phyloP scores from a whole-genome alignment of 2,888 invertebrate species.

The Chesias legatella region DNA sequence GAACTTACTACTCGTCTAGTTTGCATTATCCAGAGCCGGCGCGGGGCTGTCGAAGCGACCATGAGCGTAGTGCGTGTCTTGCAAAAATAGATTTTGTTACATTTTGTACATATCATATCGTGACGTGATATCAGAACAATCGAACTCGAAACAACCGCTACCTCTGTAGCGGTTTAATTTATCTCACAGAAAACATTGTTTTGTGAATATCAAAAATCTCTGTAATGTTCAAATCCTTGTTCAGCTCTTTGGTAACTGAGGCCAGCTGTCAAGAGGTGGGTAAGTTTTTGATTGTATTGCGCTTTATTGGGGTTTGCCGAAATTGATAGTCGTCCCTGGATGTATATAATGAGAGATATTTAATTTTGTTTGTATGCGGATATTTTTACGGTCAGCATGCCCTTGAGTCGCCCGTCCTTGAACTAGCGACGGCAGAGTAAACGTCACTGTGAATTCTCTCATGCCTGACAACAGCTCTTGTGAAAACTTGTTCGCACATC shows the following conservation, averaged over 20 bases:
- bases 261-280: conserved; percentile 89
- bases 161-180: conserved; percentile 52
- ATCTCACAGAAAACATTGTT: conserved; percentile 42
- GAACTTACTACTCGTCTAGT: conserved; percentile 32
- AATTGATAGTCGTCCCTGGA: not conserved
- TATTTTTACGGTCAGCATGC: conserved; percentile 35
- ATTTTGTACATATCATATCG: conserved; percentile 59
- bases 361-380: conserved; percentile 18
- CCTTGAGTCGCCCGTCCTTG: conserved; percentile 72
- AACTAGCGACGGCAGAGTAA: conserved; percentile 39
- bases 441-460: conserved; percentile 41
- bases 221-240: conserved; percentile 84
- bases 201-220: conserved; percentile 54
- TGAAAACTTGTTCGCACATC: conserved; percentile 1
- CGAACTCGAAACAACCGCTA: conserved; percentile 52
- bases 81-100: conserved; percentile 73
- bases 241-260: conserved; percentile 81
- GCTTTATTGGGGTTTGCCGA: conserved; percentile 7
- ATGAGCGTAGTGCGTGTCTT: conserved; percentile 68
- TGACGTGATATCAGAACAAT: conserved; percentile 68
- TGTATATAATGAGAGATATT: not conserved
- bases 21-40: conserved; percentile 31
- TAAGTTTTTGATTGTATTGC: conserved; percentile 74
- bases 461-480: conserved; percentile 1
- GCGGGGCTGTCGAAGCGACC: conserved; percentile 60